Evolutionary conservation across 2,888 invertebrate species (phyloP), one percentile per base, ranked within the genome.

Genomic region (Andrena marginata): DNA sequence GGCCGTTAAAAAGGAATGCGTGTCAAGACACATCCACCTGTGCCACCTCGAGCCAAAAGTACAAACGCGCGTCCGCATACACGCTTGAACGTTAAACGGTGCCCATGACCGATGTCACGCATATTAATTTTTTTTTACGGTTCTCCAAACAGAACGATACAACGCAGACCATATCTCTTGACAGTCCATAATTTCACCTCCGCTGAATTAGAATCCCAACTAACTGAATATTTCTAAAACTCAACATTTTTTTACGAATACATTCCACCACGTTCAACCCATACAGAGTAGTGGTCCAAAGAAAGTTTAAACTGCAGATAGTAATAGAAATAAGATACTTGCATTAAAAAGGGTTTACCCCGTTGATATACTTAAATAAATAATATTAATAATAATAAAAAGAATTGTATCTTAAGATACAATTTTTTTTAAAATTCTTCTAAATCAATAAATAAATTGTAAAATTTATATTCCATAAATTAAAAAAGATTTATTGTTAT

Each of bases 121-220:
- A 54, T 63, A 67, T 67, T 64, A 76, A 76, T 76, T 64, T 75
- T 63, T 63, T 74, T 77, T 80, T 72, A 70, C 59, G 54, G 59
- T 20, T 26, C 59, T 62, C 16, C 54, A 48, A 73, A 69, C 69
- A 54, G 49, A 56, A 56, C 26, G 23, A 63, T 20, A 10, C 51
- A 31, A 35, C 65, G 62, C 16, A 49, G 31, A 23, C 54, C 33
- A 56, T 51, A 31, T 26, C 8, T 26, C 42, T 26, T 8, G 59
- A 16, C 42, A 26, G 72, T 65, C 69, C 49, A 26, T 42, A 29
- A 75, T 78, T 13, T 42, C 78, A 86, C 80, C 84, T 78, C 56
- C 8, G 56, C 3, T 20, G 56, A 1, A 26, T 56, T 56, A 23
- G 23, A 26, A 56, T 56, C 23, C 56, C 56, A 56, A 23, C 2